Conservation (phyloP, 2,113 vertebrate species). For the Istiophorus platypterus region DNA sequence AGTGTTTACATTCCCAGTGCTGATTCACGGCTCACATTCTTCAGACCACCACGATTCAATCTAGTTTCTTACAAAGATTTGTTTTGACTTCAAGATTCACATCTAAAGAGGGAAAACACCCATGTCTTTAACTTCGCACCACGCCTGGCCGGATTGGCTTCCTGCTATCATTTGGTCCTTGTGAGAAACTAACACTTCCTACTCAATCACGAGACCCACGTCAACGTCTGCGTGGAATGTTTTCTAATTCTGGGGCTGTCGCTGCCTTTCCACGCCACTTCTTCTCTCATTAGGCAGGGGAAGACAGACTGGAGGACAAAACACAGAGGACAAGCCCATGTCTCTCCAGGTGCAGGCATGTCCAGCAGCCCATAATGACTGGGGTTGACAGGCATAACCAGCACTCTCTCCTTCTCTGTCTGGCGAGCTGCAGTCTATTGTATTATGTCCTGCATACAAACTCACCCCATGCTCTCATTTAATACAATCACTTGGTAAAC, state of each 20-base stretch:
- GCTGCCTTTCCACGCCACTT: slow-evolving; percentile 7
- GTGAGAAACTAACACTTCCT: slow-evolving; percentile 67
- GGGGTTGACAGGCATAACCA: slow-evolving; percentile 65
- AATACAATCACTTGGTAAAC: slow-evolving; percentile 65
- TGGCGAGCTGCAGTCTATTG: slow-evolving; percentile 33
- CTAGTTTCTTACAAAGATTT: slow-evolving; percentile 51
- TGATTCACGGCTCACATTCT: slow-evolving; percentile 50
- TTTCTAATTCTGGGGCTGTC: slow-evolving; percentile 41
- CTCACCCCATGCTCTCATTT: slow-evolving; percentile 39
- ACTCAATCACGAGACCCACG: slow-evolving; percentile 45
- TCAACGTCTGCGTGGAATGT: slow-evolving; percentile 31
- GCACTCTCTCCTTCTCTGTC: slow-evolving; percentile 33
- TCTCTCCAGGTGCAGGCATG: slow-evolving; percentile 68
- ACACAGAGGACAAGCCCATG: slow-evolving; percentile 58
- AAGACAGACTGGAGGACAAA: slow-evolving; percentile 62
- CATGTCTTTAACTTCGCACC: slow-evolving; percentile 39
- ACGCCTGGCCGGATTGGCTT: slow-evolving; percentile 44
- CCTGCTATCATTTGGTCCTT: slow-evolving; percentile 47
- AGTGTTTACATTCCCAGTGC: slow-evolving; percentile 61
- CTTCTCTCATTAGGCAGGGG: slow-evolving; percentile 40
- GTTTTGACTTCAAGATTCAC: slow-evolving; percentile 72
- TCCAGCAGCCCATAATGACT: slow-evolving; percentile 52
- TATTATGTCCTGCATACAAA: slow-evolving; percentile 35
- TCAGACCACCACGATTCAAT: slow-evolving; percentile 48
- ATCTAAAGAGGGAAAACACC: slow-evolving; percentile 61